A percentile compares a stretch with the other conserved stretches of the same genome.
These are phyloP conservation scores for Monodelphis domestica DNA, from an alignment of 2,797 vertebrate species.

Conservation along the genomic window DNA sequence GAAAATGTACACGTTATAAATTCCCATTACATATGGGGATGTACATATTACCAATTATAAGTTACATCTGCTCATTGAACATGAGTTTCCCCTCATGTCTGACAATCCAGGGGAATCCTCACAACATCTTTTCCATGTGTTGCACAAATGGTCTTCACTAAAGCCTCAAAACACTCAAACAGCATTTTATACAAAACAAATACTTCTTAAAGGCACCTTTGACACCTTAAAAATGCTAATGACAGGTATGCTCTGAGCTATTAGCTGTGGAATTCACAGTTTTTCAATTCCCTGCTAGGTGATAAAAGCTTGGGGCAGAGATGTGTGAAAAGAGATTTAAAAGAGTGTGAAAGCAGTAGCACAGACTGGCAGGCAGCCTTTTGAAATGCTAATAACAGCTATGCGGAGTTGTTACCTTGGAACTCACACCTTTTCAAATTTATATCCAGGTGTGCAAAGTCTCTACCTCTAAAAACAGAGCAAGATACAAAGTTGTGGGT, in stretches of 20 bases:
- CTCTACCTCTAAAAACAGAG: not conserved
- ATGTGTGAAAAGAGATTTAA: constrained; percentile 72
- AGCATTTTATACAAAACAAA: constrained; percentile 7
- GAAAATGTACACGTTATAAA: too few relatives aligned
- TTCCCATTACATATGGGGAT: too few relatives aligned
- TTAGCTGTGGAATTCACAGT: constrained; percentile 1
- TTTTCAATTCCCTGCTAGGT: constrained; percentile 65
- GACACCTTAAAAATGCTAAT: constrained; percentile 8
- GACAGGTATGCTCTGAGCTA: not conserved
- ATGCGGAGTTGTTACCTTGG: constrained; percentile 15
- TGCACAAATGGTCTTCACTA: not conserved
- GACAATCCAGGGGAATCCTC: not conserved
- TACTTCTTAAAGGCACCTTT: not conserved
- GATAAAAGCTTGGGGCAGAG: constrained; percentile 61
- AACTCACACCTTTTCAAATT: not conserved
- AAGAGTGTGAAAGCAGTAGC: constrained; percentile 65
- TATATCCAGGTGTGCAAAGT: not conserved
- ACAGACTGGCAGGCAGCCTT: constrained; percentile 57
- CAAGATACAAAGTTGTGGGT: not conserved
- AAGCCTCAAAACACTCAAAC: not conserved
- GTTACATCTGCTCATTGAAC: not conserved
- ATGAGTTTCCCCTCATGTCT: not conserved
- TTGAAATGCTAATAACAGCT: constrained; percentile 69
- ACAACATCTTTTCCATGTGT: not conserved
- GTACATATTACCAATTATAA: not conserved